Base-by-base conservation (phyloP, 1,140 invertebrate genomes). In the Rhyzopertha dominica region DNA sequence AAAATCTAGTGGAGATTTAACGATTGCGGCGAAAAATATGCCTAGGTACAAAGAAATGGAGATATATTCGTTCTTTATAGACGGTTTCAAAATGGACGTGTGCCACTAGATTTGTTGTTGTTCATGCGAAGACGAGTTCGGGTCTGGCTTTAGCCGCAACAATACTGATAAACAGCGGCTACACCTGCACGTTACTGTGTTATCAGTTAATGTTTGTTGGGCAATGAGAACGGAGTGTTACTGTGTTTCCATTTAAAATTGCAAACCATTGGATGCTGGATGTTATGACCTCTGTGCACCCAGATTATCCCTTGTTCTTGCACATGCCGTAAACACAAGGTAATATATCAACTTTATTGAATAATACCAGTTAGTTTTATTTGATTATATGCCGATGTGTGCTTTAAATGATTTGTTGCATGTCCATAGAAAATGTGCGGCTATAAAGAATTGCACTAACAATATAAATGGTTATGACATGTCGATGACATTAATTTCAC, bases 71-170 rank as follows among this genome's bases (percentile, higher is more conserved):
- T 53, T 47, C 47, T 53, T 53, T 30, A 35, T 41, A 36, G 40
- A 47, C 42, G 38, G 19, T 47, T 47, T 50, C 51, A 59, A 56
- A 59, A 59, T 59, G 56, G 53, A 59, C 53, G 53, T 53, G 53
- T 50, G 47, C 42, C 41, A 53, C 51, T 53, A 34, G 44, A 49
- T 49, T 56, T 53, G 56, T 58, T 53, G 51, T 58, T 54, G 22
- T 49, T 32, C 36, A 25, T 40, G 32, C 20, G 39, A 16, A 36
- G 29, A 43, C 20, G 23, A 19, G 28, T 20, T 22, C 30, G 12
- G 13, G 25, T 18, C 18, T 12, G 10, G 22, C 24, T 16, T 23
- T 40, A 16, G 19, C 17, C 22, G 20, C 20, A 13, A n/a, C 29
- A 4, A 14, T 23, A 20, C 10, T 5, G 16, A 9, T 20, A 36